Evolutionary conservation across 2,797 vertebrate species (phyloP).

Genomic region (Cossypha caffra): DNA sequence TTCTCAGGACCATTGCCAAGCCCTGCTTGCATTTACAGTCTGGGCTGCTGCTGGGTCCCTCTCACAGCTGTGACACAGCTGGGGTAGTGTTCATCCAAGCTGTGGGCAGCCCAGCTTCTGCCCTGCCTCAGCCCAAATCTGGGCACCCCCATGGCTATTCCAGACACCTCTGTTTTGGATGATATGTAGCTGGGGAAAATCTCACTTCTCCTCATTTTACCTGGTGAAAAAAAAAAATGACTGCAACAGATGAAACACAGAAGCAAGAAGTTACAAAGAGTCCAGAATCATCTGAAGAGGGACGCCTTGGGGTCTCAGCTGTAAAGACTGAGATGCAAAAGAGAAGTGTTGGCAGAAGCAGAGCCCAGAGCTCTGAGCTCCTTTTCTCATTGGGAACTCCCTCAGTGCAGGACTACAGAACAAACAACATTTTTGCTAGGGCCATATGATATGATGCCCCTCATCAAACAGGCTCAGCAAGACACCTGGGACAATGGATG

Average conservation of each 20-base stretch:
- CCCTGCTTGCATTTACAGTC: neutral
- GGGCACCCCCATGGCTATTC: neutral
- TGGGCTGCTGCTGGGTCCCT: neutral
- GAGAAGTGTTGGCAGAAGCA: neutral
- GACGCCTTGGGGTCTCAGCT: neutral
- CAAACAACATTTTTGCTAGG: neutral
- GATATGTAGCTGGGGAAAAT: neutral
- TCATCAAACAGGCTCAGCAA: neutral
- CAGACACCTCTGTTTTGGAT: neutral
- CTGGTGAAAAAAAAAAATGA: neutral
- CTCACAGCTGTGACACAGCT: neutral
- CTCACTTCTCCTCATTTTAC: neutral
- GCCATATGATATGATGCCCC: rapidly evolving
- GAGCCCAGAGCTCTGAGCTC: neutral
- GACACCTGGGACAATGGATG: neutral
- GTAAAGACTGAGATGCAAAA: neutral
- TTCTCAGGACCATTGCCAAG: neutral
- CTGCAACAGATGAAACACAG: neutral
- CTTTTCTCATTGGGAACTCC: neutral
- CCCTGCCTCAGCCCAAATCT: neutral
- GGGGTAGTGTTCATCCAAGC: neutral
- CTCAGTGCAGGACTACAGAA: neutral
- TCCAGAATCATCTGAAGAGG: neutral
- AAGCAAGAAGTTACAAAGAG: neutral
- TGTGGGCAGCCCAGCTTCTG: neutral